Evolutionary conservation across 1,140 invertebrate species (phyloP).

Genomic region (Lepidurus couesii): DNA sequence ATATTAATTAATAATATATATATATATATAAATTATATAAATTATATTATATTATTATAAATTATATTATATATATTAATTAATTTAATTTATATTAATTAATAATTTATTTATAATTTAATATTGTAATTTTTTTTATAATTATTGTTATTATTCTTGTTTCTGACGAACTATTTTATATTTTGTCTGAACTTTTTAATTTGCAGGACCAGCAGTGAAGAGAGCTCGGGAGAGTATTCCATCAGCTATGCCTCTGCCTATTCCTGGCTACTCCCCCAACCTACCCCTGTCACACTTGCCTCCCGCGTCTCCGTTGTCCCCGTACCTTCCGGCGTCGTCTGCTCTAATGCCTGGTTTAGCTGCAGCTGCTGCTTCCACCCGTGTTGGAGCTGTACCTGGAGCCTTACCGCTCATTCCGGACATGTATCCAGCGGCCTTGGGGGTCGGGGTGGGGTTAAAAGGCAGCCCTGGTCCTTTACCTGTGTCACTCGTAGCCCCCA

Average conservation of each 20-base stretch:
- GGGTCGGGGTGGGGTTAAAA: conserved; percentile 37
- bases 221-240: conserved; percentile 42
- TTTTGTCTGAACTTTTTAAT: not conserved
- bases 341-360: conserved; percentile 57
- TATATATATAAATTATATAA: too few species aligned
- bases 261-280: conserved; percentile 29
- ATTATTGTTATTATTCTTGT: conserved; percentile 30
- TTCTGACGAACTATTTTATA: not conserved
- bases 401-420: conserved; percentile 16
- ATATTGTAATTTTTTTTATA: conserved; percentile 33
- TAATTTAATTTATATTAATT: conserved; percentile 35
- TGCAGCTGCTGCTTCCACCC: conserved; percentile 54
- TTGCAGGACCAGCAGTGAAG: not conserved
- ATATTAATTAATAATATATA: too few species aligned
- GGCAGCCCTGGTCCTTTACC: conserved; percentile 42
- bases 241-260: conserved; percentile 52
- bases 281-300: conserved; percentile 34
- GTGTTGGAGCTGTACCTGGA: conserved; percentile 52
- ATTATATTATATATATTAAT: too few species aligned
- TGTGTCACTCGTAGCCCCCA: conserved; percentile 38
- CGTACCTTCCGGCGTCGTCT: conserved; percentile 37
- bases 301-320: conserved; percentile 46
- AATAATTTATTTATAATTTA: not conserved
- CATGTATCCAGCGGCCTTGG: not conserved
- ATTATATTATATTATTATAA: too few species aligned